A percentile compares a stretch with the other conserved stretches of the same genome.
Conservation (phyloP, 2,797 vertebrate species). For the Paratrypauchen microcephalus region DNA sequence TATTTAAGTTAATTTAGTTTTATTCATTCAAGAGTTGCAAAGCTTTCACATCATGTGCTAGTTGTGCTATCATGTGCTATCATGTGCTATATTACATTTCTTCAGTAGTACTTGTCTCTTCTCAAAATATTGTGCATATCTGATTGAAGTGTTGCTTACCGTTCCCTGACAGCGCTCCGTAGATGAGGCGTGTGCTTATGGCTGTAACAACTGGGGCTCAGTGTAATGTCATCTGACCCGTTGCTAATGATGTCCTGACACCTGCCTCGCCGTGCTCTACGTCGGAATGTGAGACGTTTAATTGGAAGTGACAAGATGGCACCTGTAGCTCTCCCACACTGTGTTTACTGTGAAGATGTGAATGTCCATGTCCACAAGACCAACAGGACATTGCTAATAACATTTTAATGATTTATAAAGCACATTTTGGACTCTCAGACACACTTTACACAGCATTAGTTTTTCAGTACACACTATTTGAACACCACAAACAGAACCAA, state of each 20-base stretch:
- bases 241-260: conserved; percentile 72
- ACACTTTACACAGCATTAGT: no score
- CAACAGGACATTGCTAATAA: neutral
- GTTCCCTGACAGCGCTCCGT: conserved; percentile 32
- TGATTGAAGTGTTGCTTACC: conserved; percentile 52
- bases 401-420: no score
- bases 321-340: conserved; percentile 49
- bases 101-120: neutral
- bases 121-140: conserved; percentile 13
- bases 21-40: no score
- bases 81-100: no score
- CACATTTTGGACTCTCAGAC: no score
- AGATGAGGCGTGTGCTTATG: conserved; percentile 25
- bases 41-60: no score
- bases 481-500: no score
- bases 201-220: conserved; percentile 51
- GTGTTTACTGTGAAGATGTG: conserved; percentile 41
- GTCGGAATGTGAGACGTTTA: conserved; percentile 45
- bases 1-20: no score
- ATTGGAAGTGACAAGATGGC: conserved; percentile 66
- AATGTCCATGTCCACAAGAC: neutral
- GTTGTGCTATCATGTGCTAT: no score
- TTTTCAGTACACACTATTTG: no score
- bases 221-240: conserved; percentile 73
- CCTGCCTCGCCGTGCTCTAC: conserved; percentile 59